Evolutionary conservation across 2,113 vertebrate genomes (phyloP), one percentile per base, ranked within the genome.

Genomic region (Platichthys flesus): DNA sequence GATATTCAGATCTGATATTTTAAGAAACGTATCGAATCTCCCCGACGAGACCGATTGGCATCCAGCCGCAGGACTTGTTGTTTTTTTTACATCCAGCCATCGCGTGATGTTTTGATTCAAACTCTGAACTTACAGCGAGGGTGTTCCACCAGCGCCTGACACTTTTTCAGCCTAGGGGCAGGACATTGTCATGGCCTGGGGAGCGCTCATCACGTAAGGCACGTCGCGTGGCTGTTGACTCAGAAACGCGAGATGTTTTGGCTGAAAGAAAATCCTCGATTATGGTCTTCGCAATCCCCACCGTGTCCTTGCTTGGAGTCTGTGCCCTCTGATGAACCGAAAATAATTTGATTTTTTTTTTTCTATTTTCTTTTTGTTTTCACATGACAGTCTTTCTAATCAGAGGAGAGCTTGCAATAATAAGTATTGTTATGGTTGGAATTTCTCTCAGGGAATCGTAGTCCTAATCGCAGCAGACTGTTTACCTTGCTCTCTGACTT

Each of bases 31-130:
- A 84, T 91, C 71, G 2, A 23, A 76, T 93, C 79, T 65, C 87
- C 55, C 78, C 78, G 84, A 87, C 67, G 31, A 74, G 83, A 76
- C 37, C 13, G 1, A 31, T 76, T 89, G 88, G 85, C 81, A 78
- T 62, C 72, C 62, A 8, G 31, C 47, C 3, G 40, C 2, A 42
- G 35, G 65, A 82, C 65, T 52, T 28, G 24, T 75, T 88, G 79
- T 77, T 81, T 68, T 82, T 81, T 89, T 77, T 81, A 84, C 75
- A 42, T 42, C 76, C 89, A 89, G 81, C 79, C 16, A 85, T 89
- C 4, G 85, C 79, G 74, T 89, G 89, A 90, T 52, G 47, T 78
- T 86, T 79, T 80, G 86, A 86, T 80, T 90, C 74, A 63, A 91
- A 91, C 81, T 86, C 84, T 84, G 80, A 87, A 86, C 74, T 76